Percentiles rank a stretch among this genome's conserved stretches.
Evolutionary conservation across 2,797 vertebrate genomes (phyloP).

Genomic region (Sitta carolinensis): DNA sequence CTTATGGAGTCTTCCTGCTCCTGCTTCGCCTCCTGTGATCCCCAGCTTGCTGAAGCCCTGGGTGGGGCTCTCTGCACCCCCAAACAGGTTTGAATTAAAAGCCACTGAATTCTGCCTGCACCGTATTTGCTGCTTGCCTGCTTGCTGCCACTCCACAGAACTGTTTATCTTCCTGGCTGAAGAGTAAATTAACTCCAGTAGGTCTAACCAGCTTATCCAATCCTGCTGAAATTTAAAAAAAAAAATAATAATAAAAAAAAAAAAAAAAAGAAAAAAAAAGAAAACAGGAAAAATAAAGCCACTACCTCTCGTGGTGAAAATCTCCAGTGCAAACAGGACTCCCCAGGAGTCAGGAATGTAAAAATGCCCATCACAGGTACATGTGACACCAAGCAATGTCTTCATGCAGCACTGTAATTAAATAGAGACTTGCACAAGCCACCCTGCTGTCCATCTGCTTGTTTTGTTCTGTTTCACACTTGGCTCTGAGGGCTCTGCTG

Average conservation of each 20-base stretch:
- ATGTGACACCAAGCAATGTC: conserved; percentile 17
- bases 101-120: conserved; percentile 29
- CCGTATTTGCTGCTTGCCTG: conserved; percentile 7
- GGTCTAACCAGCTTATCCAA: conserved; percentile 9
- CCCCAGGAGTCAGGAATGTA: conserved; percentile 35
- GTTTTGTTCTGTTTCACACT: neutral
- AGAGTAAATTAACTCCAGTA: neutral
- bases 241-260: neutral
- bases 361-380: neutral
- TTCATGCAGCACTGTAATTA: conserved; percentile 50
- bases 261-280: neutral
- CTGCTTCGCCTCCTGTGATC: neutral
- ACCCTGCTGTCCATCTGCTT: neutral
- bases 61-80: neutral
- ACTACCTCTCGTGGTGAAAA: conserved; percentile 31
- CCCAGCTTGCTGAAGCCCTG: neutral
- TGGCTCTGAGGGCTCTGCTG: neutral
- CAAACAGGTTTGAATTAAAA: neutral
- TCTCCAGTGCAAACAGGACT: neutral
- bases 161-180: conserved; percentile 8
- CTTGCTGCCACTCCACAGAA: conserved; percentile 19
- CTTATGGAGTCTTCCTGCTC: neutral
- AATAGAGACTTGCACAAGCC: conserved; percentile 52
- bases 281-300: neutral
- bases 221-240: neutral